A percentile compares a stretch with the other conserved stretches of the same genome.
Conservation (phyloP, 2,888 invertebrate species). For the Melipona beecheii region DNA sequence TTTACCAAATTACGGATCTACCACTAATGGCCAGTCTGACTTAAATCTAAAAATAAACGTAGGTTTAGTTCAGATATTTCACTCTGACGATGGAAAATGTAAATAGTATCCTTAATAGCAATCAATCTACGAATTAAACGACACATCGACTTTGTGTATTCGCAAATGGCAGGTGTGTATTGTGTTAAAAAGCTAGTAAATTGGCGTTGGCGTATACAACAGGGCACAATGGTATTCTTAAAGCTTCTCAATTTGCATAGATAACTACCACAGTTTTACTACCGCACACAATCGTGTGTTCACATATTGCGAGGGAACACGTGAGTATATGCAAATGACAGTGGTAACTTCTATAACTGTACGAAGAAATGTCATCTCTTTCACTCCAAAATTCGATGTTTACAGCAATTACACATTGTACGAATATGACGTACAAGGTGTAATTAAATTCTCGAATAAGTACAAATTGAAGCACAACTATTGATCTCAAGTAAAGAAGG, state of each 20-base stretch:
- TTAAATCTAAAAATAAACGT: background rate
- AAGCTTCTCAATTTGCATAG: slow-evolving; percentile 74
- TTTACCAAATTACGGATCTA: background rate
- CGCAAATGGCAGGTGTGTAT: slow-evolving; percentile 8
- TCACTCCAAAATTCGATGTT: background rate
- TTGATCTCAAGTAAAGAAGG: too few relatives aligned
- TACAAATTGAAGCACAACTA: too few relatives aligned
- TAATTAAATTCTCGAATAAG: background rate
- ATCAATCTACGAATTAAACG: background rate
- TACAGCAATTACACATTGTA: too few relatives aligned
- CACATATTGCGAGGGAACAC: slow-evolving; percentile 70
- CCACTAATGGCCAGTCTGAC: too few relatives aligned
- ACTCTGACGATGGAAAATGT: background rate
- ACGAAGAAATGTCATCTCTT: slow-evolving; percentile 6
- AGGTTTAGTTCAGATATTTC: background rate
- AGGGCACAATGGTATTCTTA: slow-evolving; percentile 50
- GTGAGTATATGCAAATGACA: slow-evolving; percentile 72
- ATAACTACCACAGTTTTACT: slow-evolving; percentile 68
- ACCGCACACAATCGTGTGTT: slow-evolving; percentile 60
- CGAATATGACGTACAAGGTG: background rate
- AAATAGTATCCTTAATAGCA: background rate
- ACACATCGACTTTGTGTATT: slow-evolving; percentile 8
- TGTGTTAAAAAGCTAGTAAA: slow-evolving; percentile 38
- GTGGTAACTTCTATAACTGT: slow-evolving; percentile 21
- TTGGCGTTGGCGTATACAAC: slow-evolving; percentile 18